phyloP scores from a whole-genome alignment of 2,888 invertebrate species.

The Amiota mariae region DNA sequence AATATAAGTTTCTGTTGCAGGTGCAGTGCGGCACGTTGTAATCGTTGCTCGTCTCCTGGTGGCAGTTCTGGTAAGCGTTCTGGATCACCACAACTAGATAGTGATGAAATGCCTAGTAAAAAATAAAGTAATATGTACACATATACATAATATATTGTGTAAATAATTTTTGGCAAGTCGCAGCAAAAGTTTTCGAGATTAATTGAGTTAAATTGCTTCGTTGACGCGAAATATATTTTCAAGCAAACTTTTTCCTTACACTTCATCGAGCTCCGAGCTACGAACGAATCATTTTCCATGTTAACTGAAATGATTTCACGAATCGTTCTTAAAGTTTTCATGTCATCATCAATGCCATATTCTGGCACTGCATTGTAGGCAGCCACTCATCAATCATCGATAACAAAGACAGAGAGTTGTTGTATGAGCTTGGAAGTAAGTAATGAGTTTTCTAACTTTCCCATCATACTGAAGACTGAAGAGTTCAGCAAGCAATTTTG shows the following conservation, averaged over 20 bases:
- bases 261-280: not conserved
- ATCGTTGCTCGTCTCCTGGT: slow-evolving; percentile 86
- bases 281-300: too few species aligned
- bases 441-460: too few species aligned
- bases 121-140: not conserved
- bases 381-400: slow-evolving; percentile 24
- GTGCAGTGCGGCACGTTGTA: slow-evolving; percentile 86
- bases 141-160: slow-evolving; percentile 4
- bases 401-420: not conserved
- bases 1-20: slow-evolving; percentile 88
- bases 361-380: slow-evolving; percentile 11
- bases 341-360: slow-evolving; percentile 28
- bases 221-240: slow-evolving; percentile 45
- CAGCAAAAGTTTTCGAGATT: not conserved
- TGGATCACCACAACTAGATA: slow-evolving; percentile 87
- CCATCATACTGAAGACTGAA: not conserved
- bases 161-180: not conserved
- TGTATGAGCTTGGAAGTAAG: too few species aligned
- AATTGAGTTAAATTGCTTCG: slow-evolving; percentile 56
- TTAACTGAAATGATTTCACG: not conserved
- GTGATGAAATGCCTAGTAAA: slow-evolving; percentile 84
- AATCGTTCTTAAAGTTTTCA: slow-evolving; percentile 27
- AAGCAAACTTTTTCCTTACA: not conserved
- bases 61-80: slow-evolving; percentile 85
- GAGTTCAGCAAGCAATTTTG: not conserved